These are phyloP conservation scores for Gallinago jamesoni DNA, from an alignment of 2,113 vertebrate species.

Conservation along the genomic window DNA sequence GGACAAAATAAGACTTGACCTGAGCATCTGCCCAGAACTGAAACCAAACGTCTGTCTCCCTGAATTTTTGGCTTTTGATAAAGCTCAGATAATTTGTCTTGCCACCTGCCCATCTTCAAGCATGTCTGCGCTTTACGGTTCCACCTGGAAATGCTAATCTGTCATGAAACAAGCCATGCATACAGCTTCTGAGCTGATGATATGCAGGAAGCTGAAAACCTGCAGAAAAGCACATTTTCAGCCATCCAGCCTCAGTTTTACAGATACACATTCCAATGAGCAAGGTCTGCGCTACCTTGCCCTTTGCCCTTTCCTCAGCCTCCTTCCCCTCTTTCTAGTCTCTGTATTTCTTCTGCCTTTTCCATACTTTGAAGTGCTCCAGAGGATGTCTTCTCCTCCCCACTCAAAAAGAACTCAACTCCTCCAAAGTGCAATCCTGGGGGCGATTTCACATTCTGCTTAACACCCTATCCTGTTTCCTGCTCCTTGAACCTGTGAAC, in stretches of 20 bases:
- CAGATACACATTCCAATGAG: not conserved
- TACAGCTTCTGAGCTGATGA: not conserved
- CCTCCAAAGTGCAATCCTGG: not conserved
- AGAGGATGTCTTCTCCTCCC: not conserved
- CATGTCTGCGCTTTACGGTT: not conserved
- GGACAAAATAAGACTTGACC: constrained; percentile 60
- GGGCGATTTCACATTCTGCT: not conserved
- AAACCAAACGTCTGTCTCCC: constrained; percentile 35
- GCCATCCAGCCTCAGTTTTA: not conserved
- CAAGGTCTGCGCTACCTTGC: not conserved
- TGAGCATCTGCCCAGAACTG: constrained; percentile 48
- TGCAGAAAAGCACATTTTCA: not conserved
- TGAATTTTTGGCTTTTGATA: constrained; percentile 17
- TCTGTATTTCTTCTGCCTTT: not conserved
- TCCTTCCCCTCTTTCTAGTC: not conserved
- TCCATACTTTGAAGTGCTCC: not conserved
- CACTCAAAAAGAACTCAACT: not conserved
- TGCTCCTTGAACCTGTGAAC: constrained; percentile 5
- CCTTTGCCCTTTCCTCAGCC: not conserved
- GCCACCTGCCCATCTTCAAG: constrained; percentile 47
- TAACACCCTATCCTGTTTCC: not conserved
- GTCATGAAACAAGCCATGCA: not conserved
- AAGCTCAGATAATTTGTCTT: constrained; percentile 45
- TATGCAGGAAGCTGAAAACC: not conserved
- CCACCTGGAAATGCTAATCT: not conserved